A percentile compares a stretch with the other conserved stretches of the same genome.
Evolutionary conservation across 2,888 invertebrate species (phyloP).

Genomic region (Petrolisthes manimaculis): DNA sequence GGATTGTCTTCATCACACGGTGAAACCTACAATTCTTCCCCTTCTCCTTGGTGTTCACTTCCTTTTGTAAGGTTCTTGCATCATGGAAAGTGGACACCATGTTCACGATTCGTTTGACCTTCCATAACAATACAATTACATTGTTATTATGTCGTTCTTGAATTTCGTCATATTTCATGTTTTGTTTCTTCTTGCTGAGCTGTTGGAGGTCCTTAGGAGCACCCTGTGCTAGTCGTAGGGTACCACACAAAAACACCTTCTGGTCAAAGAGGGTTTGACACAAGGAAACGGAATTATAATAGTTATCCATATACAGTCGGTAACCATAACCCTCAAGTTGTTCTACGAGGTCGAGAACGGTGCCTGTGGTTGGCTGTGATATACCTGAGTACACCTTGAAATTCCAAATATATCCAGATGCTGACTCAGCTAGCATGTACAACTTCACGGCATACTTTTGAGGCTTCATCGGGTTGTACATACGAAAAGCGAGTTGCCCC

Average conservation of each 20-base stretch:
- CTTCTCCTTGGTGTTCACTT: not conserved
- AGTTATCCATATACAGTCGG: not conserved
- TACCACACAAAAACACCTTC: slow-evolving; percentile 7
- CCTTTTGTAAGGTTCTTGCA: not conserved
- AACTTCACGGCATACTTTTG: too few species aligned
- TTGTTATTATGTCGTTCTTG: not conserved
- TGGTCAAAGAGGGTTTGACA: not conserved
- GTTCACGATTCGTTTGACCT: slow-evolving; percentile 6
- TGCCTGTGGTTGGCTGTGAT: not conserved
- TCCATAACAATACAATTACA: slow-evolving; percentile 1
- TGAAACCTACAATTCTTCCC: not conserved
- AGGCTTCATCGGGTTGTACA: not conserved
- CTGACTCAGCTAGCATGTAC: too few species aligned
- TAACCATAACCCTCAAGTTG: not conserved
- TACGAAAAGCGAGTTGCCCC: not conserved
- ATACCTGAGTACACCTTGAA: too few species aligned
- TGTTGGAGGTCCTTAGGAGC: not conserved
- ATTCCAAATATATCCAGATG: too few species aligned
- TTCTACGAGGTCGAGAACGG: slow-evolving; percentile 4
- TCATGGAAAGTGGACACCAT: not conserved
- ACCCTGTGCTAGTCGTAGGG: not conserved
- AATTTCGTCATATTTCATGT: not conserved
- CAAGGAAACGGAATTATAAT: not conserved
- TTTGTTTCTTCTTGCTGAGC: not conserved
- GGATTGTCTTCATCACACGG: not conserved